Percentiles rank a stretch among this genome's conserved stretches.
These are phyloP conservation scores for Seriola quinqueradiata DNA, from an alignment of 2,113 vertebrate species.

Conservation along the genomic window DNA sequence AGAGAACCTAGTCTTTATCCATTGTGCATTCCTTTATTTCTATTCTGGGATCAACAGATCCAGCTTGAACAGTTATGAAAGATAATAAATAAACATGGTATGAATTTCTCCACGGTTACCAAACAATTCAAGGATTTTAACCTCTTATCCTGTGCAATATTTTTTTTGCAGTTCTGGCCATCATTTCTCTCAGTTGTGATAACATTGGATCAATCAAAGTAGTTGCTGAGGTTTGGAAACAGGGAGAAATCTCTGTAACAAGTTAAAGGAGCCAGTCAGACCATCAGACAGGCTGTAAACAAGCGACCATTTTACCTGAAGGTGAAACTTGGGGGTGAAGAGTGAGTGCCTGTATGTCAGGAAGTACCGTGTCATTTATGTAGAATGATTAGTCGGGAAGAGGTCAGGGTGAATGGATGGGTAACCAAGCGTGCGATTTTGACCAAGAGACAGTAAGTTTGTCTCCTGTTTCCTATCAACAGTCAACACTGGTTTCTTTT, in stretches of 20 bases:
- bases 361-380: background rate
- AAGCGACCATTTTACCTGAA: background rate
- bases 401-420: background rate
- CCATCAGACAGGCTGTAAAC: background rate
- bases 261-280: background rate
- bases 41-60: slow-evolving; percentile 16
- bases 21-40: slow-evolving; percentile 10
- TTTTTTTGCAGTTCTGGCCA: background rate
- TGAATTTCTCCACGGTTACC: background rate
- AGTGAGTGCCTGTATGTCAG: background rate
- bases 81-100: slow-evolving; percentile 1
- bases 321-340: background rate
- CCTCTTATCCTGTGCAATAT: background rate
- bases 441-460: background rate
- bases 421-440: background rate
- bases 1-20: slow-evolving; percentile 1
- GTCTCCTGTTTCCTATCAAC: background rate
- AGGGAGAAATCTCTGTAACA: background rate
- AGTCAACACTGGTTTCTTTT: background rate
- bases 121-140: background rate
- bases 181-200: background rate
- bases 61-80: slow-evolving; percentile 9
- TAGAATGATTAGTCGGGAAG: background rate
- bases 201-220: background rate
- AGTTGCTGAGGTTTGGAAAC: background rate